phyloP scores from a whole-genome alignment of 2,113 vertebrate genomes.

The Albula glossodonta region DNA sequence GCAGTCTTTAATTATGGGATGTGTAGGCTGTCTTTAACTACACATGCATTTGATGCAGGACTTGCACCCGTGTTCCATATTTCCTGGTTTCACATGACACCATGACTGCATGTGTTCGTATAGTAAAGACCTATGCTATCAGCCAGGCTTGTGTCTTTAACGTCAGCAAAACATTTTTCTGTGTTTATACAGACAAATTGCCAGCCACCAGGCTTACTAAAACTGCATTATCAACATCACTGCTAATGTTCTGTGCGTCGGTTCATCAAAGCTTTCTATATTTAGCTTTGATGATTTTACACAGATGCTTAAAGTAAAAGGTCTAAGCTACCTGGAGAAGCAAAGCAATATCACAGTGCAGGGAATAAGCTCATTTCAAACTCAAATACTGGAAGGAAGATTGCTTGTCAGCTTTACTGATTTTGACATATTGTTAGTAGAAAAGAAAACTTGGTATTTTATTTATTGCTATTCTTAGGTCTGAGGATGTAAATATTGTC shows the following conservation, averaged over 20 bases:
- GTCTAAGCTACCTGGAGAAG: background rate
- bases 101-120: background rate
- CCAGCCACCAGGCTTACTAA: background rate
- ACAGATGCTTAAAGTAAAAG: background rate
- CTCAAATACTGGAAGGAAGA: background rate
- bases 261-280: too few species aligned
- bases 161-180: too few species aligned
- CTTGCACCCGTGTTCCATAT: slow-evolving; percentile 9
- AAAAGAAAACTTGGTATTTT: background rate
- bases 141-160: background rate
- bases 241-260: background rate
- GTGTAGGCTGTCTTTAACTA: slow-evolving; percentile 35
- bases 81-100: background rate
- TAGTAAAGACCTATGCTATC: background rate
- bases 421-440: background rate
- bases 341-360: background rate
- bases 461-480: background rate
- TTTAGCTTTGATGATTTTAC: background rate
- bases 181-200: background rate
- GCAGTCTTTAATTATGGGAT: slow-evolving; percentile 57
- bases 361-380: background rate
- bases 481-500: too few species aligned
- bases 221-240: background rate
- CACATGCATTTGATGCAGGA: background rate
- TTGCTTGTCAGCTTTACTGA: background rate